A percentile compares a stretch with the other conserved stretches of the same genome.
phyloP scores from a whole-genome alignment of 2,113 vertebrate species.

The Actenoides lindsayi region DNA sequence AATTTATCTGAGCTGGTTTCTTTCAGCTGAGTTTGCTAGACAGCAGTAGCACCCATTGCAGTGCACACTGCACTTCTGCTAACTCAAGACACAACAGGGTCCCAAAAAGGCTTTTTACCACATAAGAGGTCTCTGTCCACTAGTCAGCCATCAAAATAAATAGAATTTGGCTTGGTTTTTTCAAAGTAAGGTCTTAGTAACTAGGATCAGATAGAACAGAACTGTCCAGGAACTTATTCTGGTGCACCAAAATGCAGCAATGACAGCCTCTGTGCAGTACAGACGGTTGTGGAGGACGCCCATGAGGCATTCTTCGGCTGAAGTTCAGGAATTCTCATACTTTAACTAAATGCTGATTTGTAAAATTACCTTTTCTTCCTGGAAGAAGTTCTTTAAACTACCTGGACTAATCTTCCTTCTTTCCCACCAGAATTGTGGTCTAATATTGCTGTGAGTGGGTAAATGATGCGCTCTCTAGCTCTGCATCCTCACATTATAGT shows the following conservation, averaged over 20 bases:
- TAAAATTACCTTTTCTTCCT: neutral
- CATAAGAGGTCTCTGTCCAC: neutral
- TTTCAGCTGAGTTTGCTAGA: neutral
- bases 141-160: neutral
- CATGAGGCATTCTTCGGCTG: neutral
- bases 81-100: neutral
- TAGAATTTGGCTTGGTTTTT: neutral
- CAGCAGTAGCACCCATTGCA: rapidly evolving
- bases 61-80: rapidly evolving
- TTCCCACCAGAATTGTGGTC: neutral
- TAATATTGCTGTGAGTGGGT: neutral
- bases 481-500: neutral
- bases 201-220: neutral
- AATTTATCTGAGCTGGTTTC: neutral
- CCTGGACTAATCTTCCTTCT: neutral
- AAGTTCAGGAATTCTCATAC: neutral
- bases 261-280: neutral
- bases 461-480: neutral
- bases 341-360: neutral
- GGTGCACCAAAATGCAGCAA: neutral
- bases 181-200: neutral
- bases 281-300: neutral
- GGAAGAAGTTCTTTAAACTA: neutral
- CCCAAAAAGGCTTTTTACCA: neutral
- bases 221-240: neutral